Percentiles rank a stretch among this genome's conserved stretches.
Conservation (phyloP, 1,140 invertebrate genomes). For the Anastrepha obliqua region DNA sequence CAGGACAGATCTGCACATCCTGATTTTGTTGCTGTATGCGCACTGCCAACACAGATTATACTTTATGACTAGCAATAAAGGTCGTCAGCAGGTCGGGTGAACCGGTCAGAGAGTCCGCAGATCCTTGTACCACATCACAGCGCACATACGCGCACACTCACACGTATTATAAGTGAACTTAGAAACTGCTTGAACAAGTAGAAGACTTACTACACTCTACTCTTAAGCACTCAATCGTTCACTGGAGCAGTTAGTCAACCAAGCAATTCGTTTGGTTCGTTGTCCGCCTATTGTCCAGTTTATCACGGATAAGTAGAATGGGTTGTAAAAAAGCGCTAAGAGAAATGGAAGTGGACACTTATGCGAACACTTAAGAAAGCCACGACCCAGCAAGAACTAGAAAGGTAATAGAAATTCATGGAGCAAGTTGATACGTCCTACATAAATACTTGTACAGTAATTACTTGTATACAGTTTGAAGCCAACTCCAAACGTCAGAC, state of each 20-base stretch:
- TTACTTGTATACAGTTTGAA: too few species aligned
- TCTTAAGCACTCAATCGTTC: slow-evolving; percentile 14
- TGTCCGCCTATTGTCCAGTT: slow-evolving; percentile 53
- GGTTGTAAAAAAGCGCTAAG: not conserved
- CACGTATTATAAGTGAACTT: not conserved
- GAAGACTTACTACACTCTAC: slow-evolving; percentile 8
- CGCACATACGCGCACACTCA: not conserved
- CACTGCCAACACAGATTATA: slow-evolving; percentile 53
- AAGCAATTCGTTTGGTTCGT: slow-evolving; percentile 41
- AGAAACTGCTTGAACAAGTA: slow-evolving; percentile 29
- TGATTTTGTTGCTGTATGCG: slow-evolving; percentile 7
- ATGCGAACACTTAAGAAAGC: not conserved
- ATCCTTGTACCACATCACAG: not conserved
- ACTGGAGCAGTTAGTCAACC: slow-evolving; percentile 33
- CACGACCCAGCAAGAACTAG: not conserved
- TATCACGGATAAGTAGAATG: not conserved
- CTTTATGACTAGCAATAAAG: slow-evolving; percentile 55
- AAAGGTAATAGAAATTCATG: too few species aligned
- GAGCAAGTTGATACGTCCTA: too few species aligned
- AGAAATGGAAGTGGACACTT: not conserved
- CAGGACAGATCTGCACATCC: slow-evolving; percentile 31
- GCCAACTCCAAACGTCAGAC: too few species aligned
- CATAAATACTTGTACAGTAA: too few species aligned
- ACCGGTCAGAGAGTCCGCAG: slow-evolving; percentile 19
- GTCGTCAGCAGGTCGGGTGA: slow-evolving; percentile 52